These are phyloP conservation scores for Peromyscus melanophrys DNA, from an alignment of 2,797 vertebrate species.

Conservation along the genomic window DNA sequence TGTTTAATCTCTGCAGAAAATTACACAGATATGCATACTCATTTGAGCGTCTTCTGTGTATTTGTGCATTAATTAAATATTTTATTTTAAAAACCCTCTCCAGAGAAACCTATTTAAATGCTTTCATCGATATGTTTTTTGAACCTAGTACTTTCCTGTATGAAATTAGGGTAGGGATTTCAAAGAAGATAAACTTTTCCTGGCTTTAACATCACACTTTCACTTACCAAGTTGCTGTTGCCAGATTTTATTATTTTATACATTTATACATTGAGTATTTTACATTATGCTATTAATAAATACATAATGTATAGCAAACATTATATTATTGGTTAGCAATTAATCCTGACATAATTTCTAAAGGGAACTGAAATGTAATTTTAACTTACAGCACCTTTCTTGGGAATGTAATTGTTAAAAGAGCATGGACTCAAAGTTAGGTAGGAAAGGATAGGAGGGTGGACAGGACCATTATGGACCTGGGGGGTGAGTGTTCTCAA, in stretches of 20 bases:
- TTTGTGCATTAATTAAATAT: conserved; percentile 36
- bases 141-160: neutral
- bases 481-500: neutral
- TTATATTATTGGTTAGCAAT: conserved; percentile 34
- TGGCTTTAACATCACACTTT: neutral
- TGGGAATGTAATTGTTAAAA: conserved; percentile 30
- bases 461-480: neutral
- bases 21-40: neutral
- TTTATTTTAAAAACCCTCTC: conserved; percentile 55
- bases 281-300: neutral
- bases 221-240: neutral
- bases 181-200: conserved; percentile 8
- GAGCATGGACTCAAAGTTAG: neutral
- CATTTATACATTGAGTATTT: conserved; percentile 16
- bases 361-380: conserved; percentile 44
- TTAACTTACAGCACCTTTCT: conserved; percentile 2
- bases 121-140: conserved; percentile 40
- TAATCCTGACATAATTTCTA: conserved; percentile 27
- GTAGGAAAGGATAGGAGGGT: neutral
- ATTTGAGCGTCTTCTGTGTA: conserved; percentile 40
- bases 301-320: conserved; percentile 20
- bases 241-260: neutral
- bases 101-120: conserved; percentile 49
- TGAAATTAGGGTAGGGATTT: conserved; percentile 50
- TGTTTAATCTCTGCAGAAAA: conserved; percentile 50